phyloP scores from a whole-genome alignment of 2,797 vertebrate genomes.

The Darevskia mixta region DNA sequence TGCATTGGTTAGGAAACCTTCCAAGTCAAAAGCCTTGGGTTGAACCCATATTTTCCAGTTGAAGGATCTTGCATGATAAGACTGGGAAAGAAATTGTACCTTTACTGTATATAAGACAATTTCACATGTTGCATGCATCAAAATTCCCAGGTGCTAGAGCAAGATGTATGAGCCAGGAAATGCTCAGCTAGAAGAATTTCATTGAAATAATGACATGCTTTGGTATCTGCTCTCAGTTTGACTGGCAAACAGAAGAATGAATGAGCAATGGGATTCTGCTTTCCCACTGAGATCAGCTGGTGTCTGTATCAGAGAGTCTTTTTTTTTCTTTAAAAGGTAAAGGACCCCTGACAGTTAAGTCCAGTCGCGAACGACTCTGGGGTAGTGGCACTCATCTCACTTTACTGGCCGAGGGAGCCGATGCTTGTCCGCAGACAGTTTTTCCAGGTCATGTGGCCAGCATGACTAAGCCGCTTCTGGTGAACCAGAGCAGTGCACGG shows the following conservation, averaged over 20 bases:
- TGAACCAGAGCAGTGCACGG: no score
- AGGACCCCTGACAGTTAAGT: no score
- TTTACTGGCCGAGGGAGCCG: no score
- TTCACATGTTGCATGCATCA: background rate
- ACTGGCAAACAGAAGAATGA: background rate
- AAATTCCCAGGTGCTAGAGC: background rate
- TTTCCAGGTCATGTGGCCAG: no score
- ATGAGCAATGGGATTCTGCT: background rate
- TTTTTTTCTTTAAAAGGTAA: background rate
- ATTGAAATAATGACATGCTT: background rate
- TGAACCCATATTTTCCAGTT: background rate
- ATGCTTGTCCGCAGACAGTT: no score
- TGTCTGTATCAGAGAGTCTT: background rate
- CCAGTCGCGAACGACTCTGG: no score
- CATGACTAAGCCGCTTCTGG: no score
- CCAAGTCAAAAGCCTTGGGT: no score
- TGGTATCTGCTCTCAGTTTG: background rate
- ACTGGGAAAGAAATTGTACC: background rate
- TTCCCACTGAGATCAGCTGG: background rate
- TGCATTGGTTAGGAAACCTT: background rate
- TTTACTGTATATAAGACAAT: background rate
- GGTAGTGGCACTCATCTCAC: no score
- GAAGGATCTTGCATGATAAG: background rate
- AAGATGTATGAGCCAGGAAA: background rate
- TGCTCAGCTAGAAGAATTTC: no score